A percentile compares a stretch with the other conserved stretches of the same genome.
These are phyloP conservation scores for Pipistrellus pipistrellus DNA, from an alignment of 2,797 vertebrate genomes.

Conservation along the genomic window DNA sequence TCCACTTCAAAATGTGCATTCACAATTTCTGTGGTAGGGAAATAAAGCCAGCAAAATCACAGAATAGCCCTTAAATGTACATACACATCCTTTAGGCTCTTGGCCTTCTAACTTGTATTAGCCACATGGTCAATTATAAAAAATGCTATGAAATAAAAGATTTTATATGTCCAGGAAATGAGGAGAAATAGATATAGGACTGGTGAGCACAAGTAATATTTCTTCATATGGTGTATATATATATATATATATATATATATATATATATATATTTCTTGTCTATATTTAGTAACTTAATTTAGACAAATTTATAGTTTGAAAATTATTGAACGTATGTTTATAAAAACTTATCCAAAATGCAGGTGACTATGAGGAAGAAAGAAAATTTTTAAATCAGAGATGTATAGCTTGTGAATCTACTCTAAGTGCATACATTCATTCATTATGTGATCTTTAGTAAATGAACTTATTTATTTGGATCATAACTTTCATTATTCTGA, in stretches of 20 bases:
- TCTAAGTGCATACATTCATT: neutral
- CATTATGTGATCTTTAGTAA: neutral
- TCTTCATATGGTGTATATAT: neutral
- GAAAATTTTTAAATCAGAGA: neutral
- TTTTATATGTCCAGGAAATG: neutral
- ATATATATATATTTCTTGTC: neutral
- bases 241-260: neutral
- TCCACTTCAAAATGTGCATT: neutral
- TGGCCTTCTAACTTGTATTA: neutral
- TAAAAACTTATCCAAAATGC: neutral
- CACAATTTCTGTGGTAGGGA: neutral
- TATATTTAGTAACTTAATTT: neutral
- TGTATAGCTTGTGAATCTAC: neutral
- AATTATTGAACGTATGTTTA: neutral
- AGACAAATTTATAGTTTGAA: neutral
- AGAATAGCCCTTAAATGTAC: neutral
- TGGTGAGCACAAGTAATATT: neutral
- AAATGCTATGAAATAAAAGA: neutral
- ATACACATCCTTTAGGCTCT: neutral
- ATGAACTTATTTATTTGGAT: neutral
- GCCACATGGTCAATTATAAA: neutral
- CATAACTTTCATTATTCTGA: neutral
- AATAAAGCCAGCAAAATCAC: neutral
- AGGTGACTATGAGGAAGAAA: neutral
- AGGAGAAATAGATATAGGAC: neutral